A percentile compares a stretch with the other conserved stretches of the same genome.
phyloP scores from a whole-genome alignment of 2,113 vertebrate genomes.

The Geococcyx californianus region DNA sequence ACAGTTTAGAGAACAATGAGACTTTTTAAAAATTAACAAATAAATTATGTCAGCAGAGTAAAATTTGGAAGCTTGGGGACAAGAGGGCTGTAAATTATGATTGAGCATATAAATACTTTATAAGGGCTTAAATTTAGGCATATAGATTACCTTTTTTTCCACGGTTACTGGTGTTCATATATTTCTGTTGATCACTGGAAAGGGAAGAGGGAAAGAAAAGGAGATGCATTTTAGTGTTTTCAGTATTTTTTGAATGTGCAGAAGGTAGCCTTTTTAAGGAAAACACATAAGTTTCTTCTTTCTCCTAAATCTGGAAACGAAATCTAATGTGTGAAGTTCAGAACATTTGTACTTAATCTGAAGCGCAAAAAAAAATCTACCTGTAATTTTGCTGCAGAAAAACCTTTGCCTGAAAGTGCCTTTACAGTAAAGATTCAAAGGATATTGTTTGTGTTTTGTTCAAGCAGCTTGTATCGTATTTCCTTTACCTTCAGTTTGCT shows the following conservation, averaged over 20 bases:
- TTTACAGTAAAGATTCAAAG: neutral
- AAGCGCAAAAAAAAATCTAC: neutral
- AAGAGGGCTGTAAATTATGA: neutral
- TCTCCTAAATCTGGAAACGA: neutral
- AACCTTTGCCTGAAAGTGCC: neutral
- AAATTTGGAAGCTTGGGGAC: neutral
- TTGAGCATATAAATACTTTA: neutral
- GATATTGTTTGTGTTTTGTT: neutral
- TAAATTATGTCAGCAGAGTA: neutral
- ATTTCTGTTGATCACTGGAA: neutral
- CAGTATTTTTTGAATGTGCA: neutral
- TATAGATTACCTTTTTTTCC: neutral
- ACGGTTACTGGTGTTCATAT: neutral
- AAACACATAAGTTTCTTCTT: neutral
- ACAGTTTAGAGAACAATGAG: neutral
- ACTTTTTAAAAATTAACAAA: neutral
- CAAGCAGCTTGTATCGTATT: neutral
- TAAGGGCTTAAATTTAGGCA: neutral
- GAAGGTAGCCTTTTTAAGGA: neutral
- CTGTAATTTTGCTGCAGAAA: neutral
- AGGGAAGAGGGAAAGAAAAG: neutral
- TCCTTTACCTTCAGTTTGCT: neutral
- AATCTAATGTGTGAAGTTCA: neutral
- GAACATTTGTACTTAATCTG: neutral
- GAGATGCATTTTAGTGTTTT: neutral